phyloP scores from a whole-genome alignment of 2,888 invertebrate species.

The Athalia cordata region DNA sequence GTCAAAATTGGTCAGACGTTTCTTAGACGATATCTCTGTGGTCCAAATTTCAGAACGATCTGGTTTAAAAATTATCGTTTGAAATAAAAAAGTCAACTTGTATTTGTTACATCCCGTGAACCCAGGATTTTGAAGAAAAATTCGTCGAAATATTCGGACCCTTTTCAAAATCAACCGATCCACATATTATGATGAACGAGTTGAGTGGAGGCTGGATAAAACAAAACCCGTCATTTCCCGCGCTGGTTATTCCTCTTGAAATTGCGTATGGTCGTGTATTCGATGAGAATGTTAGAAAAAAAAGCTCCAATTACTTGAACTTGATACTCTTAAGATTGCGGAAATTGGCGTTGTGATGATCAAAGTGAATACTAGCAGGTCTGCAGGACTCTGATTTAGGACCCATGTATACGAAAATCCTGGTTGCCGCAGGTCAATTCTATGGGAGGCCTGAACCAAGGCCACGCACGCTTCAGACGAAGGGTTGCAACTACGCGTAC shows the following conservation, averaged over 20 bases:
- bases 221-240: not conserved
- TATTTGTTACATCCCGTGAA: too few species aligned
- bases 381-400: constrained; percentile 59
- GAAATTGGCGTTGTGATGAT: constrained; percentile 60
- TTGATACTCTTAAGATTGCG: constrained; percentile 65
- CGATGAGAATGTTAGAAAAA: not conserved
- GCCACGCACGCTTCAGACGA: constrained; percentile 17
- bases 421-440: constrained; percentile 42
- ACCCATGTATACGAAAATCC: constrained; percentile 64
- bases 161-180: not conserved
- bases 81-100: too few species aligned
- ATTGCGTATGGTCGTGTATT: constrained; percentile 25
- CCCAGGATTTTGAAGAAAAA: too few species aligned
- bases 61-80: not conserved
- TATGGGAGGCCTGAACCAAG: constrained; percentile 23
- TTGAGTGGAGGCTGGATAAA: not conserved
- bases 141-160: not conserved
- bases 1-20: constrained; percentile 8
- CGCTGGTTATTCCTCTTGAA: constrained; percentile 17
- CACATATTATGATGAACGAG: not conserved
- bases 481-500: constrained; percentile 49
- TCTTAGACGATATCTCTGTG: not conserved
- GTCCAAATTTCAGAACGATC: not conserved
- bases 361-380: constrained; percentile 61
- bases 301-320: constrained; percentile 62